Percentiles rank a stretch among this genome's conserved stretches.
phyloP scores from a whole-genome alignment of 2,888 invertebrate genomes.

The Lithophane ornitopus region DNA sequence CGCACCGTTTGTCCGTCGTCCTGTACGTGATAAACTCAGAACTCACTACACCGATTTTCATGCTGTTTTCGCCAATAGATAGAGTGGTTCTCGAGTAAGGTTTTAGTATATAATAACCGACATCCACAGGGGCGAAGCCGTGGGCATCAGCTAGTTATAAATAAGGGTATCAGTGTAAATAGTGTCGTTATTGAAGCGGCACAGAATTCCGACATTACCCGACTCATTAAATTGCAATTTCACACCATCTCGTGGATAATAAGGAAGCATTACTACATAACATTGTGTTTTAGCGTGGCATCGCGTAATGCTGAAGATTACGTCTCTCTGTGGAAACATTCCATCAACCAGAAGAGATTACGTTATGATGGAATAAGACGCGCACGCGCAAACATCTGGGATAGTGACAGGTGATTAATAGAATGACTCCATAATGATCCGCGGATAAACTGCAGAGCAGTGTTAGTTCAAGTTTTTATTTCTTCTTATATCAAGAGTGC shows the following conservation, averaged over 20 bases:
- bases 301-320: constrained; percentile 74
- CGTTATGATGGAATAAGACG: constrained; percentile 54
- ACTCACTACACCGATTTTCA: too few species aligned
- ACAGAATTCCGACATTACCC: constrained; percentile 46
- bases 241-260: constrained; percentile 72
- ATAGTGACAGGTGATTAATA: constrained; percentile 55
- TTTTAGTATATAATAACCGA: too few species aligned
- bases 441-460: constrained; percentile 30
- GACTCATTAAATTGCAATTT: constrained; percentile 71
- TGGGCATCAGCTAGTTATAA: constrained; percentile 20
- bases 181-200: constrained; percentile 49
- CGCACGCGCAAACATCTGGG: constrained; percentile 60
- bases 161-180: constrained; percentile 49
- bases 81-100: too few species aligned
- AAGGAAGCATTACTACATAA: constrained; percentile 72
- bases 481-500: background rate
- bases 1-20: too few species aligned
- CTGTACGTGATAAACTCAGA: too few species aligned
- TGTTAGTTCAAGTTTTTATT: constrained; percentile 24
- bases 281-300: constrained; percentile 72
- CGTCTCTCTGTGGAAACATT: constrained; percentile 63
- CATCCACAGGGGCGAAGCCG: too few species aligned
- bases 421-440: constrained; percentile 51
- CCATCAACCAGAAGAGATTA: constrained; percentile 63
- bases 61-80: too few species aligned